Evolutionary conservation across 2,113 vertebrate species (phyloP).

Genomic region (Ancistrus triradiatus): DNA sequence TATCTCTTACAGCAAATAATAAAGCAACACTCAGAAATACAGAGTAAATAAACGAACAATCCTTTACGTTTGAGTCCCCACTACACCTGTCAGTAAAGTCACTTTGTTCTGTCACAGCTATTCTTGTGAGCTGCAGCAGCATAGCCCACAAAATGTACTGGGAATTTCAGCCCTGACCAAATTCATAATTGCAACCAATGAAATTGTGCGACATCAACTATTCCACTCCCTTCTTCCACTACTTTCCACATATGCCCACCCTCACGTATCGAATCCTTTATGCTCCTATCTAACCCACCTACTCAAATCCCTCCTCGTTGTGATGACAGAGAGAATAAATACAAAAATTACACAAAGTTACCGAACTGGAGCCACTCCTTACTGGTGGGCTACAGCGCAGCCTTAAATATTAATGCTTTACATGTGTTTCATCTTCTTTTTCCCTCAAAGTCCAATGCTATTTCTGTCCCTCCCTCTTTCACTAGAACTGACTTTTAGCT

Average conservation of each 20-base stretch:
- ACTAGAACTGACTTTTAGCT: constrained; percentile 68
- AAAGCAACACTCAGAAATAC: constrained; percentile 41
- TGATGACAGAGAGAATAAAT: constrained; percentile 14
- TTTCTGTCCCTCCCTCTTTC: constrained; percentile 39
- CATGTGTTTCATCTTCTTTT: constrained; percentile 30
- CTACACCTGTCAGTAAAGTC: background rate
- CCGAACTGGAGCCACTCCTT: constrained; percentile 12
- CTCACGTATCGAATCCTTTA: constrained; percentile 15
- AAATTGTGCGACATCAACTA: constrained; percentile 5
- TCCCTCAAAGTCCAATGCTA: background rate
- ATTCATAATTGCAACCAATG: constrained; percentile 27
- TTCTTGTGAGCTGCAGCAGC: background rate
- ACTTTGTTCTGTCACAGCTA: background rate
- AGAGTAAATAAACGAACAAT: background rate
- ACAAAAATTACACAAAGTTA: constrained; percentile 24
- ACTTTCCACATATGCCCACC: constrained; percentile 38
- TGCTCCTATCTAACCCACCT: constrained; percentile 28
- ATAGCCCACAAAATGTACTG: background rate
- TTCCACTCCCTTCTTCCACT: constrained; percentile 18
- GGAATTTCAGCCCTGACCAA: constrained; percentile 1
- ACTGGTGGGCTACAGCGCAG: background rate
- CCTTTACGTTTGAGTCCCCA: background rate
- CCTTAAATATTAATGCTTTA: background rate
- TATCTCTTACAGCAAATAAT: constrained; percentile 52
- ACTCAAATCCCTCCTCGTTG: constrained; percentile 38